Base-by-base conservation (phyloP, 2,113 vertebrate species). In the Amphilophus citrinellus region DNA sequence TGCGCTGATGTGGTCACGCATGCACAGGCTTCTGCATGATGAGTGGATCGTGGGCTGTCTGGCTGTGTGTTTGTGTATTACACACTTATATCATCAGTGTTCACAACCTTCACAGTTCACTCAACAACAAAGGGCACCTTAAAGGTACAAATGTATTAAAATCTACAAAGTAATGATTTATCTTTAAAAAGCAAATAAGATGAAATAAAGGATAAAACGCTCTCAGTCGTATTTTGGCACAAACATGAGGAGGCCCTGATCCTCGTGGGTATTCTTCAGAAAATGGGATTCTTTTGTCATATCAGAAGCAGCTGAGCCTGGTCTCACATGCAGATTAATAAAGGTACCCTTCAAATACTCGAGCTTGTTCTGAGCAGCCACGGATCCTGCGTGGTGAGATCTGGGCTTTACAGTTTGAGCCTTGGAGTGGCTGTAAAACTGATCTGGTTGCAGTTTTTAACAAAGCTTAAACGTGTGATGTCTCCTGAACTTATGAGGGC, bases 41-140 rank as follows among this genome's bases (percentile, higher is more conserved):
- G 15, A 22, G 53, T 47, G 35, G 18, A 18, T 47, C 22, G 14
- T 5, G 47, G 15, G 47, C 14, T 24, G 44, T 24, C 39, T 57
- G 78, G 5, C 77, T 79, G 47, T 4, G 2, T 53, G 22, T 57
- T 22, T 53, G 5, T 17, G 37, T 20, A 10, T 39, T 13, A 35
- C 53, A 75, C 50, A 1, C 14, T 30, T 39, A 24, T 6, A 39
- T 30, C 76, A 11, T 83, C 17, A 44, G 8, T 37, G 61, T 58
- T 62, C 17, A 47, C 20, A 13, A 53, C 6, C 50, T 53, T 53
- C 50, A 47, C 65, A 17, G 39, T 18, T 66, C 63, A 60, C 75
- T 84, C 66, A 71, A 53, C 66, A 59, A 42, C 73, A 65, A 75
- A 82, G 78, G 73, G 83, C 10, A 62, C 80, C 61, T 17, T 32